Evolutionary conservation across 2,113 vertebrate genomes (phyloP).

Genomic region (Beaufortia kweichowensis): DNA sequence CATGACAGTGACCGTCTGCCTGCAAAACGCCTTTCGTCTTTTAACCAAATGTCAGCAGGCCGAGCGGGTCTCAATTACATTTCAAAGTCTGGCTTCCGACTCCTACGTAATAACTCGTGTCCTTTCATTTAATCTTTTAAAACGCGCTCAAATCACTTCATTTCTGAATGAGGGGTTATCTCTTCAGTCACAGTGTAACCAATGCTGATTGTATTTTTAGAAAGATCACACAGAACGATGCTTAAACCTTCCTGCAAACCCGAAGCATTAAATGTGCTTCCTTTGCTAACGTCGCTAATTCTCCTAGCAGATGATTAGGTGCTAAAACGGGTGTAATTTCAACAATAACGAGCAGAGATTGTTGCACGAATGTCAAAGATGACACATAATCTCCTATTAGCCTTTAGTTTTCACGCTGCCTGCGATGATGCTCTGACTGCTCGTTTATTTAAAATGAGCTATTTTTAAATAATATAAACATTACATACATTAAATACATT

Average conservation of each 20-base stretch:
- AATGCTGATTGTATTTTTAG: background rate
- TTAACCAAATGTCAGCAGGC: constrained; percentile 29
- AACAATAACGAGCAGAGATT: constrained; percentile 69
- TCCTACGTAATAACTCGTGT: background rate
- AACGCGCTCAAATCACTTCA: background rate
- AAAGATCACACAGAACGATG: background rate
- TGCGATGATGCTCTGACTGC: constrained; percentile 40
- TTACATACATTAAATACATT: no score
- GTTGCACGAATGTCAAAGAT: constrained; percentile 70
- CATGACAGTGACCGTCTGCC: constrained; percentile 57
- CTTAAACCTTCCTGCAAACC: constrained; percentile 39
- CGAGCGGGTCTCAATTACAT: constrained; percentile 11
- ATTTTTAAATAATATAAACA: no score
- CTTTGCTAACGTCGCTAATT: constrained; percentile 58
- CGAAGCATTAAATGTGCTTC: constrained; percentile 69
- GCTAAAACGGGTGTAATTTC: constrained; percentile 72
- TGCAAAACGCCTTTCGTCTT: constrained; percentile 25
- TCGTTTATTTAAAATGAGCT: constrained; percentile 32
- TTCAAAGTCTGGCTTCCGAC: constrained; percentile 15
- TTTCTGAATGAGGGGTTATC: background rate
- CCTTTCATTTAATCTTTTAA: constrained; percentile 16
- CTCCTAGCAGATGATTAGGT: constrained; percentile 64
- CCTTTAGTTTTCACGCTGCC: constrained; percentile 43
- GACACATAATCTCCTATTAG: constrained; percentile 66
- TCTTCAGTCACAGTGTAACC: background rate